Base-by-base conservation (phyloP, 2,113 vertebrate genomes). In the Melanostigma gelatinosum region DNA sequence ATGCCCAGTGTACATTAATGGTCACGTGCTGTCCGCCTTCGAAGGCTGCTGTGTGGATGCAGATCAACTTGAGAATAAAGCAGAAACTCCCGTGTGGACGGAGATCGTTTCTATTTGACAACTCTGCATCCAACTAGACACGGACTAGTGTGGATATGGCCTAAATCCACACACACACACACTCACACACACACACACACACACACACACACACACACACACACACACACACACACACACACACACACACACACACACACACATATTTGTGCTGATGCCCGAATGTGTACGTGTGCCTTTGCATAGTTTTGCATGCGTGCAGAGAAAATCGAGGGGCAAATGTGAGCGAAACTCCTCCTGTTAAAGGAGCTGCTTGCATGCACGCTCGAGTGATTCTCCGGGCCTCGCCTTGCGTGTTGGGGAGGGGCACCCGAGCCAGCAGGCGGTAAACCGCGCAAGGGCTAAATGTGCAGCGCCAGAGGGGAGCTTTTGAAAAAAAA, bases 351-450 rank as follows among this genome's bases (percentile, higher is more conserved):
- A 44, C 80, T 63, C 40, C 34, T 82, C 60, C 36, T 81, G 65
- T 55, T 57, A 54, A 13, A 61, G 6, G 72, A 79, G 81, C 75
- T 66, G 60, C 72, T 86, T 55, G 78, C 86, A 60, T 84, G 76
- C 81, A 81, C 50, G 42, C 66, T 75, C 57, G 46, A 82, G 69
- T 75, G 62, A 61, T 73, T 82, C 80, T 83, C 57, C 63, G 16
- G 66, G 83, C 57, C 75, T 80, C 15, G 40, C 44, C 7, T 57
- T 82, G 86, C 36, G 8, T 57, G 69, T 60, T 74, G 72, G 57
- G 63, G 75, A 55, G 24, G 70, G 68, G 62, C 22, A 27, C 64
- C 72, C 24, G 36, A 87, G 81, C 74, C 69, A 82, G 57, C 66
- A 61, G 76, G 60, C 54, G 24, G 69, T 81, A 79, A 87, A 88